phyloP scores from a whole-genome alignment of 2,113 vertebrate genomes.

The Carassius auratus region DNA sequence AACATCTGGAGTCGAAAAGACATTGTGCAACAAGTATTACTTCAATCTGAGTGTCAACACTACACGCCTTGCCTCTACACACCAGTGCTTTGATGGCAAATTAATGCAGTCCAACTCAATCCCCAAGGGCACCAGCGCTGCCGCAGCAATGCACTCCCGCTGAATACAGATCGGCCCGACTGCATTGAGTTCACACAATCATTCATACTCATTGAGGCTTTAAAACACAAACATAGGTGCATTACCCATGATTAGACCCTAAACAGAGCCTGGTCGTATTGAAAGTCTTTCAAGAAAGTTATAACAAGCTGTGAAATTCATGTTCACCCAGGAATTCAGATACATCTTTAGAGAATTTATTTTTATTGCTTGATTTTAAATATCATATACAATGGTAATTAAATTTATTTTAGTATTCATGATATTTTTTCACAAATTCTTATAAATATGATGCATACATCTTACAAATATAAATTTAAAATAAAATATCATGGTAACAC shows the following conservation, averaged over 20 bases:
- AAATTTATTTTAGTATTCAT: too few relatives aligned
- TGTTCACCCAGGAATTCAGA: constrained; percentile 52
- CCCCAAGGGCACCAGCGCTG: constrained; percentile 38
- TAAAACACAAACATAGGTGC: not conserved
- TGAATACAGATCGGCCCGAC: constrained; percentile 50
- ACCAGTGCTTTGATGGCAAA: constrained; percentile 49
- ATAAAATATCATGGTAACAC: too few relatives aligned
- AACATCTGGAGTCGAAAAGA: constrained; percentile 80
- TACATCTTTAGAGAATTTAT: constrained; percentile 53
- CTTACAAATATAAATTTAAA: too few relatives aligned
- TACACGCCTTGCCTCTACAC: constrained; percentile 34
- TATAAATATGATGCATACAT: too few relatives aligned
- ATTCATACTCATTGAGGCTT: constrained; percentile 27
- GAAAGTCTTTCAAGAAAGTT: constrained; percentile 33
- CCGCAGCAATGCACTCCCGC: constrained; percentile 11
- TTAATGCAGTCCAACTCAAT: constrained; percentile 60
- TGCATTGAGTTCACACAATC: constrained; percentile 15
- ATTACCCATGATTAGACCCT: constrained; percentile 5
- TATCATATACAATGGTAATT: too few relatives aligned
- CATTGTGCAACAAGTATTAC: constrained; percentile 2
- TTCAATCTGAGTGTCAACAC: constrained; percentile 7
- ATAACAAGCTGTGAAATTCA: constrained; percentile 54
- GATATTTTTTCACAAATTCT: too few relatives aligned
- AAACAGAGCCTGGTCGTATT: constrained; percentile 6
- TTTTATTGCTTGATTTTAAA: too few relatives aligned